Conservation (phyloP, 2,113 vertebrate species). For the Aldabrachelys gigantea region DNA sequence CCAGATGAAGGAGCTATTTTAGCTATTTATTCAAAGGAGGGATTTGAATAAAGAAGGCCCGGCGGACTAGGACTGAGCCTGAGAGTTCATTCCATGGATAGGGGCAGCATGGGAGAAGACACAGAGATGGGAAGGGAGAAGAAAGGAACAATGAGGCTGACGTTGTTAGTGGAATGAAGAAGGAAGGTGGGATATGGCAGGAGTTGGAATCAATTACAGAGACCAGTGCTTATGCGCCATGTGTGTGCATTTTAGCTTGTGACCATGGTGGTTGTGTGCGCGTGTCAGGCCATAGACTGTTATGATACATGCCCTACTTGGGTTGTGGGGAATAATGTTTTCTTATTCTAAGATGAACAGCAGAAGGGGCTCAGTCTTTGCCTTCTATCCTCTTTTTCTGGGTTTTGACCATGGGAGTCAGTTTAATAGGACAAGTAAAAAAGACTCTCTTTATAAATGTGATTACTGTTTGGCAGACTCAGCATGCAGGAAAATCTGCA, state of each 20-base stretch:
- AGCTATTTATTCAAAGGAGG: too few relatives aligned
- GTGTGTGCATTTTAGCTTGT: neutral
- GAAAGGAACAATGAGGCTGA: neutral
- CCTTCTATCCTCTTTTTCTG: neutral
- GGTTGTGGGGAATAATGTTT: neutral
- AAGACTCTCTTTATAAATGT: neutral
- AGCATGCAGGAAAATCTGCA: neutral
- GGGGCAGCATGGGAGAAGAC: neutral
- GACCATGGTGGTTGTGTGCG: neutral
- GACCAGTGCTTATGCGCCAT: neutral
- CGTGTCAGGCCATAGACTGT: neutral
- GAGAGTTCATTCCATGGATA: neutral
- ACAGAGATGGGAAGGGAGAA: neutral
- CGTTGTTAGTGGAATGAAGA: neutral
- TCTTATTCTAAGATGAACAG: neutral
- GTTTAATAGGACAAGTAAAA: neutral
- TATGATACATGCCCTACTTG: neutral
- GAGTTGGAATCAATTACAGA: neutral
- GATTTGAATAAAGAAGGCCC: neutral
- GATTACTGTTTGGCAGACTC: neutral
- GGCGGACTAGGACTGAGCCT: neutral
- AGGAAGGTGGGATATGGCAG: neutral
- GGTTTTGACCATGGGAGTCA: neutral
- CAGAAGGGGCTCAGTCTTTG: neutral
- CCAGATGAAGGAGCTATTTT: neutral